Conservation (phyloP, 2,113 vertebrate genomes). For the Psammodynastes pulverulentus region DNA sequence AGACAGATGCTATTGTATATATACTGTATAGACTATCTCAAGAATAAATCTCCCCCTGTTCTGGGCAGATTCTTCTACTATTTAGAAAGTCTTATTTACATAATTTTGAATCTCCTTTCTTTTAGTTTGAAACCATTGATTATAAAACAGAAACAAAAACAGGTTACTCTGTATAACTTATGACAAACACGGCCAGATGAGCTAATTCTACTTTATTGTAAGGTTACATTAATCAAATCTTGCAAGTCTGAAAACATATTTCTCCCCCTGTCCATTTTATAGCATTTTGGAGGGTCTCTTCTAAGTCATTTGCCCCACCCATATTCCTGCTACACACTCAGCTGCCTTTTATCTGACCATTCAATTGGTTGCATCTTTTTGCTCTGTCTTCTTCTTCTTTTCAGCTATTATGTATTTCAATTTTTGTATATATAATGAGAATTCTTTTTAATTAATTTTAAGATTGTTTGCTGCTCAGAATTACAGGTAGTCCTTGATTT, state of each 20-base stretch:
- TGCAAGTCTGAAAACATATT: neutral
- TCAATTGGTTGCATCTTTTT: neutral
- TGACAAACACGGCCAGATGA: neutral
- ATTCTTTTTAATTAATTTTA: neutral
- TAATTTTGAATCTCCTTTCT: neutral
- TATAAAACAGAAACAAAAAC: no score
- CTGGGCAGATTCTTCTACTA: neutral
- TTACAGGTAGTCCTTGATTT: neutral
- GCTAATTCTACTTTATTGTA: neutral
- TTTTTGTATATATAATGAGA: neutral
- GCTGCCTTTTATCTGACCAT: neutral
- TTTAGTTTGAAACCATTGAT: neutral
- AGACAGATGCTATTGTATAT: neutral
- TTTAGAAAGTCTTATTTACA: neutral
- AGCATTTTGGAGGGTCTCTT: neutral
- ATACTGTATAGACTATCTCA: neutral
- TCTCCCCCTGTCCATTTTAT: neutral
- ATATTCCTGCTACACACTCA: neutral
- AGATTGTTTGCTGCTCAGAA: neutral
- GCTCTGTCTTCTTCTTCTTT: no score
- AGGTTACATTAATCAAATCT: neutral
- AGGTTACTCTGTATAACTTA: neutral
- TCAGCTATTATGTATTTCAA: neutral
- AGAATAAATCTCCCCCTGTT: neutral
- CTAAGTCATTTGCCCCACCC: neutral